Percentiles rank a stretch among this genome's conserved stretches.
Evolutionary conservation across 2,888 invertebrate genomes (phyloP).

Genomic region (Macroteleia sp.): DNA sequence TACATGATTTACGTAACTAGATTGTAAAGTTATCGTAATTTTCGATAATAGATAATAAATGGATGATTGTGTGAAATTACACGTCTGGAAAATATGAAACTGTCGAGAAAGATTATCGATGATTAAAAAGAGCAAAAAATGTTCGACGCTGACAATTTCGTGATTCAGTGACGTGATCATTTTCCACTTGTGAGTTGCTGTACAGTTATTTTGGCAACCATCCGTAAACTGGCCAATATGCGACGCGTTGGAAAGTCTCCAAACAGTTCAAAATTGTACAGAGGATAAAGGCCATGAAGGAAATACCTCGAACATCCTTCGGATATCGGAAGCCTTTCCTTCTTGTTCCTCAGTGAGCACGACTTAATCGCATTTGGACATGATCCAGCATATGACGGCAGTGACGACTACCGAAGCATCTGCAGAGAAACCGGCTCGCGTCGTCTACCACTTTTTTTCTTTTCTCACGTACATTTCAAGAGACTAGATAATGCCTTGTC

Average conservation of each 20-base stretch:
- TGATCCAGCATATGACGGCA: conserved; percentile 75
- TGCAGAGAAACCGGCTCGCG: conserved; percentile 45
- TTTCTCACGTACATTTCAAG: conserved; percentile 42
- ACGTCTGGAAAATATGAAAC: conserved; percentile 33
- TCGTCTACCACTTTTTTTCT: conserved; percentile 31
- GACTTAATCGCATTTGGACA: conserved; percentile 81
- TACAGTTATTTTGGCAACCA: conserved; percentile 58
- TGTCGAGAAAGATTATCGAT: conserved; percentile 34
- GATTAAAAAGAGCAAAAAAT: conserved; percentile 39
- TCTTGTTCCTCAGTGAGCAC: conserved; percentile 71
- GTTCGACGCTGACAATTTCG: conserved; percentile 31
- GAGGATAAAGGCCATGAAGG: conserved; percentile 67
- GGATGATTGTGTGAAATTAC: conserved; percentile 29
- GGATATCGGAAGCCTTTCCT: conserved; percentile 59
- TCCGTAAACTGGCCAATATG: conserved; percentile 75
- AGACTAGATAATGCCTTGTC: conserved; percentile 52
- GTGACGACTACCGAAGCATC: conserved; percentile 64
- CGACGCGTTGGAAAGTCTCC: conserved; percentile 78
- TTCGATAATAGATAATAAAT: conserved; percentile 2
- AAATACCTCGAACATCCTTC: conserved; percentile 70
- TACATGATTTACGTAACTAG: no score
- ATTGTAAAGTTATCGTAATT: neutral
- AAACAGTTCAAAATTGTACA: conserved; percentile 74
- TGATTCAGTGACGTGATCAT: conserved; percentile 55
- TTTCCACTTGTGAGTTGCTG: conserved; percentile 57